Conservation (phyloP, 2,113 vertebrate species). For the Myotis brandtii region DNA sequence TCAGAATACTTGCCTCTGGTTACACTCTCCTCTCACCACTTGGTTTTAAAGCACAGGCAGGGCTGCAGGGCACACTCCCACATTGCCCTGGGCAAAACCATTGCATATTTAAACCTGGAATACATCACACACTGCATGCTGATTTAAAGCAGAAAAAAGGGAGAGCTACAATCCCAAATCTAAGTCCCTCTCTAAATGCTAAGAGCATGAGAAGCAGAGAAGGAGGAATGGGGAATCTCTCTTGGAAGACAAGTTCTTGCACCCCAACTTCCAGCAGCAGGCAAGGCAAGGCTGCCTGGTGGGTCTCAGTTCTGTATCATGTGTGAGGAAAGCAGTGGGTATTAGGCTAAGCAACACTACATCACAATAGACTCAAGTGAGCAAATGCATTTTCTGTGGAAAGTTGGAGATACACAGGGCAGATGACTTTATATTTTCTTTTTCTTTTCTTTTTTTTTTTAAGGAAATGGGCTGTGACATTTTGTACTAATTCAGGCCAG, state of each 20-base stretch:
- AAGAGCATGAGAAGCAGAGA: not conserved
- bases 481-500: constrained; percentile 48
- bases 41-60: constrained; percentile 38
- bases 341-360: not conserved
- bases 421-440: constrained; percentile 42
- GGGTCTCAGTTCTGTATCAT: not conserved
- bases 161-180: not conserved
- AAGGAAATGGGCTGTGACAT: constrained; percentile 64
- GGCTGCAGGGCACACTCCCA: not conserved
- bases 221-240: not conserved
- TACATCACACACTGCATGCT: not conserved
- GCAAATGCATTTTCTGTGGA: not conserved
- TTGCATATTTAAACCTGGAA: constrained; percentile 52
- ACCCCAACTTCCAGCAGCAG: not conserved
- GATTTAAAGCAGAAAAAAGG: not conserved
- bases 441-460: constrained; percentile 33
- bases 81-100: not conserved
- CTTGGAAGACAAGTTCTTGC: not conserved
- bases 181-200: not conserved
- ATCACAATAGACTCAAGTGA: constrained; percentile 39
- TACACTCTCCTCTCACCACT: not conserved
- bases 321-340: not conserved
- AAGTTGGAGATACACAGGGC: constrained; percentile 37
- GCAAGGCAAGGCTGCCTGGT: not conserved
- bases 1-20: constrained; percentile 35